These are phyloP conservation scores for Barbus barbus DNA, from an alignment of 2,113 vertebrate species.

Conservation along the genomic window DNA sequence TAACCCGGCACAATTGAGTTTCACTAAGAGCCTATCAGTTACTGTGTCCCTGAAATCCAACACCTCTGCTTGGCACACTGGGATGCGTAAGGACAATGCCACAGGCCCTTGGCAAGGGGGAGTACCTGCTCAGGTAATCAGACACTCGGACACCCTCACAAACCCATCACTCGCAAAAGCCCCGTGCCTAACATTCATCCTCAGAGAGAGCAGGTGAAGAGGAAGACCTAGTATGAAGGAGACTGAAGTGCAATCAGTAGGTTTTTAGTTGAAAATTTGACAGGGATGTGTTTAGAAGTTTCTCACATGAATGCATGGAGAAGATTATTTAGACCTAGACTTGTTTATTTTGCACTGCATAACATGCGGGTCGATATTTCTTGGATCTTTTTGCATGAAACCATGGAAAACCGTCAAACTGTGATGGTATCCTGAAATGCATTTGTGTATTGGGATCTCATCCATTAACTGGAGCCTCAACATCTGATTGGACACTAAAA, in stretches of 20 bases:
- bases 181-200: slow-evolving; percentile 20
- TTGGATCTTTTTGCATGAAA: background rate
- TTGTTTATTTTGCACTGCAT: background rate
- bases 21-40: slow-evolving; percentile 66
- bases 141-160: slow-evolving; percentile 61
- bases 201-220: slow-evolving; percentile 5
- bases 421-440: background rate
- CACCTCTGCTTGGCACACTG: slow-evolving; percentile 58
- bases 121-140: slow-evolving; percentile 68
- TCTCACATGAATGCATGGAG: background rate
- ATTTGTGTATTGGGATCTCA: slow-evolving; percentile 20
- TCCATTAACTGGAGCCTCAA: background rate
- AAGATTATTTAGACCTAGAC: background rate
- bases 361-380: background rate
- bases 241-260: background rate
- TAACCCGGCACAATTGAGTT: slow-evolving; percentile 43
- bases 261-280: background rate
- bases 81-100: slow-evolving; percentile 57
- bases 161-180: slow-evolving; percentile 9
- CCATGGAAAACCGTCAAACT: too few relatives aligned
- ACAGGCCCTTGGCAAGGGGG: slow-evolving; percentile 59
- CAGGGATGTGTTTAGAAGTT: background rate
- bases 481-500: slow-evolving; percentile 6
- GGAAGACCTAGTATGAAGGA: background rate
- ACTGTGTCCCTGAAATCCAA: slow-evolving; percentile 68